These are phyloP conservation scores for Busseola fusca DNA, from an alignment of 2,888 invertebrate genomes.

Conservation along the genomic window DNA sequence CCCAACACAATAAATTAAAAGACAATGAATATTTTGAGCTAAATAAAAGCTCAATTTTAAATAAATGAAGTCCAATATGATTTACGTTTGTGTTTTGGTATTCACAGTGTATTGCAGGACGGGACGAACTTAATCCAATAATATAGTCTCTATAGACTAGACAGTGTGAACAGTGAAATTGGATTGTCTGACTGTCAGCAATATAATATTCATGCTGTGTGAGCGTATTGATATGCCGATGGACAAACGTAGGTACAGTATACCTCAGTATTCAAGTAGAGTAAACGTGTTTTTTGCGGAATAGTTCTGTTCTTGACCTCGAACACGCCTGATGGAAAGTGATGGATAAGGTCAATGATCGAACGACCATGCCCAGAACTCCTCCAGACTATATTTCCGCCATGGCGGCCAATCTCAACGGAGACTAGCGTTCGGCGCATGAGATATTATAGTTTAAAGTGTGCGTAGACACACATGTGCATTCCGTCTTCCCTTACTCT, in stretches of 20 bases:
- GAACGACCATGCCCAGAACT: background rate
- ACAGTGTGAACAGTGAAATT: slow-evolving; percentile 1
- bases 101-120: background rate
- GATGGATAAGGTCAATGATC: background rate
- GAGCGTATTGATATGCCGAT: background rate
- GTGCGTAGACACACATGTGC: no score
- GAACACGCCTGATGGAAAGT: background rate
- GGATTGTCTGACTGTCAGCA: slow-evolving; percentile 5
- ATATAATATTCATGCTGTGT: slow-evolving; percentile 16
- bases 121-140: slow-evolving; percentile 4
- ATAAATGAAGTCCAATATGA: background rate
- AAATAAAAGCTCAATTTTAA: background rate
- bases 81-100: slow-evolving; percentile 4
- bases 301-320: background rate
- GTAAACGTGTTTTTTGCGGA: background rate
- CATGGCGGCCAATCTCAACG: background rate
- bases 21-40: background rate
- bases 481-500: no score
- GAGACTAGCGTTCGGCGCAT: background rate
- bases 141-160: background rate
- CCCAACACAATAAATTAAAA: background rate
- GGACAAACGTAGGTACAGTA: slow-evolving; percentile 4
- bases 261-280: background rate
- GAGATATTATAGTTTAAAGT: no score
- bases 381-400: background rate